Conservation (phyloP, 2,797 vertebrate genomes). For the Gouania willdenowi region DNA sequence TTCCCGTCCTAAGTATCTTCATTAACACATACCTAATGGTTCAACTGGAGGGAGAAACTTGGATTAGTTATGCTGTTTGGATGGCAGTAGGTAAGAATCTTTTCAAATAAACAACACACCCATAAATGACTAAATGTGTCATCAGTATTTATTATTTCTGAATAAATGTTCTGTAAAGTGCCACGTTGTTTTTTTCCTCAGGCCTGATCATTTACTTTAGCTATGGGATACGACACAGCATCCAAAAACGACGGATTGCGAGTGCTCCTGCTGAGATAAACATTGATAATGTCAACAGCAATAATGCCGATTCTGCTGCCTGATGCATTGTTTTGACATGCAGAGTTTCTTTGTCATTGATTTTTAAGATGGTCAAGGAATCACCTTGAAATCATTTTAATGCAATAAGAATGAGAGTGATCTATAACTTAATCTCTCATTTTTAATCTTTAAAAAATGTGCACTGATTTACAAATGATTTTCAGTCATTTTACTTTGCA, state of each 20-base stretch:
- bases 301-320: slow-evolving; percentile 1
- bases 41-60: slow-evolving; percentile 41
- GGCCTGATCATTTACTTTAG: slow-evolving; percentile 77
- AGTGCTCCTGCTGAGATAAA: not conserved
- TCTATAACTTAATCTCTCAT: too few relatives aligned
- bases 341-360: not conserved
- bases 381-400: not conserved
- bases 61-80: slow-evolving; percentile 60
- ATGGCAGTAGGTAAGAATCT: slow-evolving; percentile 24
- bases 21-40: slow-evolving; percentile 62
- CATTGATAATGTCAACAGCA: not conserved
- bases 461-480: too few relatives aligned
- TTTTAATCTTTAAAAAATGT: too few relatives aligned
- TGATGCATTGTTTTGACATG: not conserved
- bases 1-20: slow-evolving; percentile 50
- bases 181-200: slow-evolving; percentile 22
- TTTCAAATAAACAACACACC: too few relatives aligned
- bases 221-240: slow-evolving; percentile 74
- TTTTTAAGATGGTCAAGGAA: slow-evolving; percentile 4
- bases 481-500: too few relatives aligned
- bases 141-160: not conserved
- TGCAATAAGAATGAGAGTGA: too few relatives aligned
- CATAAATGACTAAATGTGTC: too few relatives aligned
- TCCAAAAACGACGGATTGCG: slow-evolving; percentile 42
- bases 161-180: not conserved